Conservation (phyloP, 2,888 invertebrate species). For the Hemithea aestivaria region DNA sequence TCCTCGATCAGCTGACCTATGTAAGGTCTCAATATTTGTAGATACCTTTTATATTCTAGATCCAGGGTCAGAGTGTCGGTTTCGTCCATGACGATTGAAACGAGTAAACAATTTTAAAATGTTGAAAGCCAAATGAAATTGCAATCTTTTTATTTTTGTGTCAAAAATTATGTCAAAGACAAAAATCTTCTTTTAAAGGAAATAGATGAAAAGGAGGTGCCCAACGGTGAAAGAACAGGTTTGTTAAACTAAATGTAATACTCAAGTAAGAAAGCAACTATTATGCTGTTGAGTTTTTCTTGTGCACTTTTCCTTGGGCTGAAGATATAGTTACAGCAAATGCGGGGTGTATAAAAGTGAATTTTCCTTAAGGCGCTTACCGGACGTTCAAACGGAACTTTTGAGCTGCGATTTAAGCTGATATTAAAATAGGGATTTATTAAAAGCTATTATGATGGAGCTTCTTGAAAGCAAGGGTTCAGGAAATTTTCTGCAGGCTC, state of each 20-base stretch:
- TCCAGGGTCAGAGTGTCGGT: slow-evolving; percentile 45
- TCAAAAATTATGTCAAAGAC: no score
- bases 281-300: no score
- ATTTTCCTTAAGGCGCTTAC: slow-evolving; percentile 14
- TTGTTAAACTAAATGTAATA: no score
- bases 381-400: background rate
- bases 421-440: slow-evolving; percentile 5
- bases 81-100: slow-evolving; percentile 40
- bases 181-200: no score
- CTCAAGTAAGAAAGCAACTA: no score
- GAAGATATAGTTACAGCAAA: no score
- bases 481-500: no score
- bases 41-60: slow-evolving; percentile 57
- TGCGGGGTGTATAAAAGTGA: background rate
- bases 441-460: background rate
- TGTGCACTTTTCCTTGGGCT: no score
- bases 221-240: no score
- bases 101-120: background rate
- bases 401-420: background rate
- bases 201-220: no score
- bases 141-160: no score
- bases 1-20: slow-evolving; percentile 49
- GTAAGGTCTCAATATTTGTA: slow-evolving; percentile 60
- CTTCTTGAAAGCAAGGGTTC: no score
- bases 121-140: slow-evolving; percentile 2